A percentile compares a stretch with the other conserved stretches of the same genome.
These are phyloP conservation scores for Epinotia bilunana DNA, from an alignment of 2,888 invertebrate genomes.

Conservation along the genomic window DNA sequence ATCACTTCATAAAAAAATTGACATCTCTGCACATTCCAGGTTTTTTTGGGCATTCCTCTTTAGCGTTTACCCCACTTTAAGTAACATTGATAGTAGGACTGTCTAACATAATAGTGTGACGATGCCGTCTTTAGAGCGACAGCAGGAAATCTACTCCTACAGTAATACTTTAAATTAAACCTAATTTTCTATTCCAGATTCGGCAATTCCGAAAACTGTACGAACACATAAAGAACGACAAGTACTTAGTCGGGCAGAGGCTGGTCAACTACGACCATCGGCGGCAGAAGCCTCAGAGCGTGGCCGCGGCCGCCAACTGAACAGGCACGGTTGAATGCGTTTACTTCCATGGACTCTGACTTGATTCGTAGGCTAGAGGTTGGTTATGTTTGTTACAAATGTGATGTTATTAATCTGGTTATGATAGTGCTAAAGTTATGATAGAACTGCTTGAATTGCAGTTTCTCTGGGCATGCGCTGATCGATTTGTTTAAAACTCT, in stretches of 20 bases:
- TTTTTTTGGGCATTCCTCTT: no score
- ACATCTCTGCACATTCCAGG: no score
- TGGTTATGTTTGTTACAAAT: conserved; percentile 1
- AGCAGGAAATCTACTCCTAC: no score
- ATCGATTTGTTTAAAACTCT: no score
- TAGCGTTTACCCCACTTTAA: no score
- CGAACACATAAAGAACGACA: conserved; percentile 99
- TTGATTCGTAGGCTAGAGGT: not conserved
- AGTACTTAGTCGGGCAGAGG: conserved; percentile 98
- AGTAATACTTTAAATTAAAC: conserved; percentile 60
- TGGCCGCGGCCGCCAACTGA: conserved; percentile 61
- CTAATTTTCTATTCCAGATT: conserved; percentile 82
- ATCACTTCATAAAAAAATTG: no score
- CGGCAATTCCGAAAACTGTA: conserved; percentile 97
- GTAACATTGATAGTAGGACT: no score
- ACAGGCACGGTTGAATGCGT: conserved; percentile 12
- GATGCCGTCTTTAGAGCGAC: no score
- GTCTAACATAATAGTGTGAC: no score
- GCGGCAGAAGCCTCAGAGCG: conserved; percentile 83
- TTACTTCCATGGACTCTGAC: not conserved
- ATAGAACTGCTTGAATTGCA: no score
- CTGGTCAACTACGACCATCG: conserved; percentile 98
- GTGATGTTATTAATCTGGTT: not conserved
- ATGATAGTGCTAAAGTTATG: conserved; percentile 1
- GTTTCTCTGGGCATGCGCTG: no score